These are phyloP conservation scores for Solenodon paradoxus DNA, from an alignment of 2,113 vertebrate genomes.

Conservation along the genomic window DNA sequence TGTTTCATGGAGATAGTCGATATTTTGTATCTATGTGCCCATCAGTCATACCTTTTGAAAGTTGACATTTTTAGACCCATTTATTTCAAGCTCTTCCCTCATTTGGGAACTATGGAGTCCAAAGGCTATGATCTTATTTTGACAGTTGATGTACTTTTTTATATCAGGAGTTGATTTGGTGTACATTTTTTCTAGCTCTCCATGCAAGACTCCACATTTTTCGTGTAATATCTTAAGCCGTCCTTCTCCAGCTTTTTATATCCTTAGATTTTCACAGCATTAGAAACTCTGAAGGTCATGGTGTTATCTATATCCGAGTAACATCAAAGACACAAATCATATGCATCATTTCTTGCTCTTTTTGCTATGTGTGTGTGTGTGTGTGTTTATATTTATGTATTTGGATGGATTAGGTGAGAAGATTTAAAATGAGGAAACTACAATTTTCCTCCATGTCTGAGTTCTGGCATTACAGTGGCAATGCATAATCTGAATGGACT, in stretches of 20 bases:
- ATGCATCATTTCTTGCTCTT: background rate
- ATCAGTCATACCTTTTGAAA: background rate
- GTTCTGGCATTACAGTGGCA: background rate
- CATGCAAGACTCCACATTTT: background rate
- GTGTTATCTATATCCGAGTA: background rate
- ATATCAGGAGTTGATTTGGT: background rate
- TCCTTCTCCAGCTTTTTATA: background rate
- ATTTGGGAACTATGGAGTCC: background rate
- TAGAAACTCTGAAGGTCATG: background rate
- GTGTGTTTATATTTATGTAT: too few species aligned
- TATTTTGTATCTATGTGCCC: background rate
- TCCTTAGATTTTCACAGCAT: background rate
- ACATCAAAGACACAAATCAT: background rate
- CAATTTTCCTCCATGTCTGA: background rate
- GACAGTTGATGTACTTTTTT: background rate
- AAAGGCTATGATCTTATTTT: background rate
- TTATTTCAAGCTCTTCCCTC: background rate
- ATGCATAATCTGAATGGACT: background rate
- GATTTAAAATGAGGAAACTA: background rate
- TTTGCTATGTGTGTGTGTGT: too few species aligned
- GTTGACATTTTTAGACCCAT: background rate
- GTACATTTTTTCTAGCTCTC: background rate
- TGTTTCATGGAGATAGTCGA: background rate
- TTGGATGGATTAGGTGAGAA: background rate
- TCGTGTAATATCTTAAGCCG: background rate